phyloP scores from a whole-genome alignment of 2,113 vertebrate genomes.

The Austrofundulus limnaeus region DNA sequence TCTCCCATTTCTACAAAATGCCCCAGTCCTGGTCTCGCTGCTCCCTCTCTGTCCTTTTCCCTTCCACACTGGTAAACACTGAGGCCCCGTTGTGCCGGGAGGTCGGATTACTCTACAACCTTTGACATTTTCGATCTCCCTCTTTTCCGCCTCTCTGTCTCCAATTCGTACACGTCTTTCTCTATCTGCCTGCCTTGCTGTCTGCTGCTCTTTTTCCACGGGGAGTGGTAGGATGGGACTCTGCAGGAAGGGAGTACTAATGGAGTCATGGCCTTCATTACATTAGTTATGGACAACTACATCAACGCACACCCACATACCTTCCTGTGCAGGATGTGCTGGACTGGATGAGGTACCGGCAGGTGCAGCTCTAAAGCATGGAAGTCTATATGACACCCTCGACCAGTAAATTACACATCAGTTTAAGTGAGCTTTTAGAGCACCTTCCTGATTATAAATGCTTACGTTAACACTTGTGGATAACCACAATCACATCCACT shows the following conservation, averaged over 20 bases:
- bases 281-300: conserved; percentile 55
- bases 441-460: conserved; percentile 32
- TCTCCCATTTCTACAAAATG: conserved; percentile 28
- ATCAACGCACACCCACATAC: conserved; percentile 28
- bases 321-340: conserved; percentile 11
- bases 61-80: conserved; percentile 3
- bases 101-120: conserved; percentile 66
- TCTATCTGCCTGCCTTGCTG: conserved; percentile 29
- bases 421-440: conserved; percentile 42
- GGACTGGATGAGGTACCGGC: conserved; percentile 10
- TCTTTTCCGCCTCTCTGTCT: conserved; percentile 34
- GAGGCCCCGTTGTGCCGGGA: conserved; percentile 38
- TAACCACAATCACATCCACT: conserved; percentile 16
- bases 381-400: not conserved
- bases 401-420: conserved; percentile 10
- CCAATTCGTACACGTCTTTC: conserved; percentile 27
- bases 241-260: conserved; percentile 68
- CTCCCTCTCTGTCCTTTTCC: not conserved
- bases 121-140: conserved; percentile 56
- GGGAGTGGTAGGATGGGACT: conserved; percentile 63
- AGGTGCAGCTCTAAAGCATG: conserved; percentile 1
- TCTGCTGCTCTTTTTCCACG: conserved; percentile 41
- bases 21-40: not conserved
- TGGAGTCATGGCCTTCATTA: conserved; percentile 66
- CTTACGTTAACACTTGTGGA: conserved; percentile 13